Base-by-base conservation (phyloP, 2,888 invertebrate species). In the Hirudinaria manillensis region DNA sequence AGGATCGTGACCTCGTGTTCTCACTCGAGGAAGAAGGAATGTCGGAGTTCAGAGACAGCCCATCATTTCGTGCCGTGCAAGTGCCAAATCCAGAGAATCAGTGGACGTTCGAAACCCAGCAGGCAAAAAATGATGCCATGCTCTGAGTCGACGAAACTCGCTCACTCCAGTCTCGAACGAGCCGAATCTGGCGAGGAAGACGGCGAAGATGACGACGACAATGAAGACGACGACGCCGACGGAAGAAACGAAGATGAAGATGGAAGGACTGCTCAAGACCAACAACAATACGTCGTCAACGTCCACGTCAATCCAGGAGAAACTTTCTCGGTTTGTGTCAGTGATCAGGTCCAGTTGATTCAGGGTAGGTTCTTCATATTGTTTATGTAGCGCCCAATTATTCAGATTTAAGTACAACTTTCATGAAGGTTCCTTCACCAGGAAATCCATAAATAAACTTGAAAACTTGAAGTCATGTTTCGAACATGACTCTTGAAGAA, bases 241-340 rank as follows among this genome's bases (percentile, higher is more conserved):
- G 51, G 27, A 34, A 34, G 45, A 16, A 38, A 72, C 29, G 36
- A 29, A 29, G 45, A 32, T 38, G 61, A 36, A 21, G 61, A 61
- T 16, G 38, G 32, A 34, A 36, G 65, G 1, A 36, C 27, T 21
- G 70, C n/a, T n/a, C 36, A 45, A 6, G 61, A 38, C 19, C 70
- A 66, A 6, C 74, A 76, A n/a, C 89, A 90, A 82, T 89, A 90
- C 83, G 89, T 91, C 77, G 90, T 91, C 79, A 88, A 90, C 81
- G 89, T 91, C 82, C 91, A 91, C 84, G 89, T 91, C 80, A 90
- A 90, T 85, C 90, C 90, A 19, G 91, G 91, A n/a, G 90, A 91
- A 81, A 90, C 90, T 34, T 89, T 92, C 83, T 90, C 90, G 79
- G 89, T 92, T 81, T 89, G 90, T 84, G 89, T 91, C 82, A 90